phyloP scores from a whole-genome alignment of 2,888 invertebrate species.

The Athalia rosae region DNA sequence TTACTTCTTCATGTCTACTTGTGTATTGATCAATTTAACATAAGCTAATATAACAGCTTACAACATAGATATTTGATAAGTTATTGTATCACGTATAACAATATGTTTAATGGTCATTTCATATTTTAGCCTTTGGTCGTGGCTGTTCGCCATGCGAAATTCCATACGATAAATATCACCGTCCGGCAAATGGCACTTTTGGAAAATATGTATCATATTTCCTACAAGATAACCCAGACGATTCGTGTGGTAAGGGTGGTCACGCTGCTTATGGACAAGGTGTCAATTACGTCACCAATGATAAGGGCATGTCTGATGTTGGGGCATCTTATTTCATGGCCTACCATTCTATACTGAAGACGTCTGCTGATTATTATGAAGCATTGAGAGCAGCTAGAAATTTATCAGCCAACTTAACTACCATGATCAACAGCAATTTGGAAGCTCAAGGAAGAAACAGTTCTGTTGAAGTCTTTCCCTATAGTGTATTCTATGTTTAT shows the following conservation, averaged over 20 bases:
- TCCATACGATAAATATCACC: constrained; percentile 72
- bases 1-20: neutral
- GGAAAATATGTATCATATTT: constrained; percentile 86
- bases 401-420: constrained; percentile 89
- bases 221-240: constrained; percentile 87
- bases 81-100: neutral
- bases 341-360: constrained; percentile 94
- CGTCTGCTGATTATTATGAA: constrained; percentile 92
- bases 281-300: constrained; percentile 78
- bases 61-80: neutral
- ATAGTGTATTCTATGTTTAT: constrained; percentile 98
- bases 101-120: neutral
- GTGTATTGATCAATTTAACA: neutral
- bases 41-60: neutral
- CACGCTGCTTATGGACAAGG: constrained; percentile 89
- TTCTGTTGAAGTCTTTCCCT: constrained; percentile 86
- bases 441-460: constrained; percentile 72
- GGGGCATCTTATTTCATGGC: constrained; percentile 94
- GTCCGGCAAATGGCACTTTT: constrained; percentile 81
- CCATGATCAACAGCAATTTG: constrained; percentile 81
- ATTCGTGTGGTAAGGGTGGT: constrained; percentile 86
- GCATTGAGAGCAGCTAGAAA: constrained; percentile 88
- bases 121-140: constrained; percentile 33
- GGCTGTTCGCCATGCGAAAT: constrained; percentile 77
- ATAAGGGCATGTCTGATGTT: constrained; percentile 74